These are phyloP conservation scores for Malurus leucopterus DNA, from an alignment of 2,797 vertebrate species.

Conservation along the genomic window DNA sequence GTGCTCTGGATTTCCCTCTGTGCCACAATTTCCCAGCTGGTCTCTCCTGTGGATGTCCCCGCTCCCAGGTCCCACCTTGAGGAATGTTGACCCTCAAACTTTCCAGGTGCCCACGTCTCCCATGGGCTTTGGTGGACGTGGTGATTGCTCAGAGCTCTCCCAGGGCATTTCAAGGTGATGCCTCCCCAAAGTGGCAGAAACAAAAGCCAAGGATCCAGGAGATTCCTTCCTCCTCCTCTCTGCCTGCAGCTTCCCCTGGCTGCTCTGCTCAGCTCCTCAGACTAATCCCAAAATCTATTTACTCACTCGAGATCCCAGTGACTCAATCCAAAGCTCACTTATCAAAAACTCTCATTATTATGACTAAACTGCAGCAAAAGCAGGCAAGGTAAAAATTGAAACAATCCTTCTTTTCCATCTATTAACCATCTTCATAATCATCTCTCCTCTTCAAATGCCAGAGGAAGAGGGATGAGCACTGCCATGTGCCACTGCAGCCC, in stretches of 20 bases:
- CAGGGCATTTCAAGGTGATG: background rate
- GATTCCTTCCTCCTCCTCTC: background rate
- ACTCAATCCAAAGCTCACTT: constrained; percentile 44
- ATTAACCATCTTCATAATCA: constrained; percentile 7
- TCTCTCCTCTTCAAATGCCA: background rate
- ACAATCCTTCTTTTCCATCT: constrained; percentile 2
- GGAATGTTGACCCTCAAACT: background rate
- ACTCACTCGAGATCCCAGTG: constrained; percentile 22
- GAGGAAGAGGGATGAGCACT: background rate
- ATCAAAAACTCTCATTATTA: constrained; percentile 43
- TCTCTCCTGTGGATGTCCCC: background rate
- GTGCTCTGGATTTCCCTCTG: background rate
- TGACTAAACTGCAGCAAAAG: constrained; percentile 58
- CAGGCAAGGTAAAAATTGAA: constrained; percentile 29
- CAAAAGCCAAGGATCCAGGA: background rate
- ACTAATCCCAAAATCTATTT: constrained; percentile 23
- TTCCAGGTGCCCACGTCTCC: background rate
- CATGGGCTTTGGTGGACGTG: accelerated
- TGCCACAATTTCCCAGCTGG: background rate
- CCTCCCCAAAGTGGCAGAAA: background rate
- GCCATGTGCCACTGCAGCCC: background rate
- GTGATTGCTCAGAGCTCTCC: background rate
- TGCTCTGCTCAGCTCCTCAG: background rate
- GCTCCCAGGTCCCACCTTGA: background rate
- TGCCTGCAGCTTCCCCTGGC: background rate